Evolutionary conservation across 2,797 vertebrate genomes (phyloP), one percentile per base, ranked within the genome.

Genomic region (Artibeus lituratus): DNA sequence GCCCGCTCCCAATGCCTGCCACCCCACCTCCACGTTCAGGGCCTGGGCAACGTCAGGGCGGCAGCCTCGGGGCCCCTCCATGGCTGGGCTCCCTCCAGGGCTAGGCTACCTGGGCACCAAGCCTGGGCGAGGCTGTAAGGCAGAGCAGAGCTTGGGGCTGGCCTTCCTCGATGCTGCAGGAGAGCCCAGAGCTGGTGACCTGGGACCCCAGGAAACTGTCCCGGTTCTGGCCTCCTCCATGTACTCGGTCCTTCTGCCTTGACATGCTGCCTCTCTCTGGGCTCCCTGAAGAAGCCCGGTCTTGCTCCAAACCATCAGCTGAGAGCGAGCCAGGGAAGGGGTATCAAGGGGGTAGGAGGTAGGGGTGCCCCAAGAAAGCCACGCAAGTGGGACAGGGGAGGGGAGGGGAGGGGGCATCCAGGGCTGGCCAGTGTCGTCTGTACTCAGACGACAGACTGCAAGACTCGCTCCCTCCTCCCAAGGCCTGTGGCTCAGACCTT

Each of bases 351-450:
- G 12, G 24, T 10, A 7, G 32, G 14, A 47, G 14, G 26, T 5
- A n/a, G 57, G 32, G 47, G 9, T 0, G 3, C 32, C 59, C 21
- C 29, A 19, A 22, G 37, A 42, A 26, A 55, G 51, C 14, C 65
- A 57, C 9, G 24, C 3, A 1, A 0, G 0, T 0, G 1, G 10
- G 2, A 1, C 0, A 5, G 39, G 26, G n/a, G 1, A 1, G 51
- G 32, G 32, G 19, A 57, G 4, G 35, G 10, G 7, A 65, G 44
- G 37, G 19, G n/a, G 1, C 70, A 53, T 49, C n/a, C n/a, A 32
- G 76, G 0, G 37, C 24, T 22, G 4, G 67, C 49, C 39, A 16
- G 24, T 5, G 29, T 9, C 0, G 1, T 14, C 19, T 14, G 2
- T 0, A 39, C 26, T 90, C 80, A 70, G 49, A 51, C 39, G 1